phyloP scores from a whole-genome alignment of 2,888 invertebrate genomes.

The Lasioglossum marginatum region DNA sequence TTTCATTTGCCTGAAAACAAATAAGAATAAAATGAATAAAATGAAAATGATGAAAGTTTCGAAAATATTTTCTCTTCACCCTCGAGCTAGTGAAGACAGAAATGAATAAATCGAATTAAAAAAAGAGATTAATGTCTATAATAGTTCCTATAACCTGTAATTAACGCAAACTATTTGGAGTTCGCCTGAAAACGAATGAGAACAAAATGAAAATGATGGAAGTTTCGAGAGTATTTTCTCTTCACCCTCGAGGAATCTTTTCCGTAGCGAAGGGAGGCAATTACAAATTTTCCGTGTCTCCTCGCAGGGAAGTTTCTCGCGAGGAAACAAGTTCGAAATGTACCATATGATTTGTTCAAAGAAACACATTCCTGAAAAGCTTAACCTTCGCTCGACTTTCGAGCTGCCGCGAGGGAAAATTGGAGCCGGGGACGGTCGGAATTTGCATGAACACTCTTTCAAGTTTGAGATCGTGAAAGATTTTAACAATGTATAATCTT shows the following conservation, averaged over 20 bases:
- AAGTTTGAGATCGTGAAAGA: slow-evolving; percentile 1
- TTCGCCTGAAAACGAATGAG: too few relatives aligned
- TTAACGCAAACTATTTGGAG: too few relatives aligned
- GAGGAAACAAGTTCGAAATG: neutral
- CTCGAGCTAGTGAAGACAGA: too few relatives aligned
- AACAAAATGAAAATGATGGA: too few relatives aligned
- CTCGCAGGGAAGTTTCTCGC: neutral
- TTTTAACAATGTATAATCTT: slow-evolving; percentile 18
- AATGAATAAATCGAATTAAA: too few relatives aligned
- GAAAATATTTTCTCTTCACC: too few relatives aligned
- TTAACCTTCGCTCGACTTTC: neutral
- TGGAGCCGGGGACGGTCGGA: neutral
- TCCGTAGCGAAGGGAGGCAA: neutral
- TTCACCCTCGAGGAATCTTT: neutral
- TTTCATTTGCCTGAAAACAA: too few relatives aligned
- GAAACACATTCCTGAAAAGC: slow-evolving; percentile 8
- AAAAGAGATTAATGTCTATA: too few relatives aligned
- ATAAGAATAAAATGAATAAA: too few relatives aligned
- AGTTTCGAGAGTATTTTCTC: too few relatives aligned
- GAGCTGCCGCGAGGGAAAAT: neutral
- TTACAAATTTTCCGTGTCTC: neutral
- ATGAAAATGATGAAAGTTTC: too few relatives aligned
- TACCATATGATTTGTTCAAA: slow-evolving; percentile 2
- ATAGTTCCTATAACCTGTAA: too few relatives aligned
- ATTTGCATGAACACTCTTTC: neutral